phyloP scores from a whole-genome alignment of 1,140 invertebrate species.

The Ceratosolen solmsi region DNA sequence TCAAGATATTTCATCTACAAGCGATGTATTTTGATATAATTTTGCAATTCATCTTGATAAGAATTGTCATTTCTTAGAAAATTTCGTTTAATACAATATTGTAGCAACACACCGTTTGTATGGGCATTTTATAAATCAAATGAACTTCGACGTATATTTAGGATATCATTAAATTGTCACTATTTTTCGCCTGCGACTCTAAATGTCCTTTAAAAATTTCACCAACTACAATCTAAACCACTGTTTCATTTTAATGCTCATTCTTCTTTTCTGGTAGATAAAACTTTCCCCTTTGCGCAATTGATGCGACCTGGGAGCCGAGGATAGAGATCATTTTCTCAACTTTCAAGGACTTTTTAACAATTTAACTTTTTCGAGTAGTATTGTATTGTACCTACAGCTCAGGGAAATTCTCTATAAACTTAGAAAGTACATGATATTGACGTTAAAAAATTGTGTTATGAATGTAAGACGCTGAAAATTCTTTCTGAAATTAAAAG shows the following conservation, averaged over 20 bases:
- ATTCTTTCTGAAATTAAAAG: no score
- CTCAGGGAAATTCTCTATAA: background rate
- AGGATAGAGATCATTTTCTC: conserved; percentile 7
- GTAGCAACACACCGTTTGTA: no score
- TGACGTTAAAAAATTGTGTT: no score
- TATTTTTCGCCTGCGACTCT: background rate
- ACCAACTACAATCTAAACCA: background rate
- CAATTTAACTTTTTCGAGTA: conserved; percentile 40
- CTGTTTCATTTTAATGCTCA: background rate
- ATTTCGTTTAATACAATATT: background rate
- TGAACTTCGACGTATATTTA: conserved; percentile 24
- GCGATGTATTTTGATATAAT: no score
- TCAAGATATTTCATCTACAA: no score
- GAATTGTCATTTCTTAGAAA: no score
- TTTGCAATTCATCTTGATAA: no score
- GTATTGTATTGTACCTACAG: background rate
- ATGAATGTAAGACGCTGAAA: no score
- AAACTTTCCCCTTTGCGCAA: conserved; percentile 26
- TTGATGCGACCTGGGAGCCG: conserved; percentile 7
- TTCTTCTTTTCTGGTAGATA: conserved; percentile 4
- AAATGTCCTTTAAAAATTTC: background rate
- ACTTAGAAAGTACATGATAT: background rate
- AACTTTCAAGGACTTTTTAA: conserved; percentile 1
- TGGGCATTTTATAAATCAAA: background rate
- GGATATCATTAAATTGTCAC: conserved; percentile 11